Evolutionary conservation across 2,797 vertebrate species (phyloP).

Genomic region (Buphagus erythrorhynchus): DNA sequence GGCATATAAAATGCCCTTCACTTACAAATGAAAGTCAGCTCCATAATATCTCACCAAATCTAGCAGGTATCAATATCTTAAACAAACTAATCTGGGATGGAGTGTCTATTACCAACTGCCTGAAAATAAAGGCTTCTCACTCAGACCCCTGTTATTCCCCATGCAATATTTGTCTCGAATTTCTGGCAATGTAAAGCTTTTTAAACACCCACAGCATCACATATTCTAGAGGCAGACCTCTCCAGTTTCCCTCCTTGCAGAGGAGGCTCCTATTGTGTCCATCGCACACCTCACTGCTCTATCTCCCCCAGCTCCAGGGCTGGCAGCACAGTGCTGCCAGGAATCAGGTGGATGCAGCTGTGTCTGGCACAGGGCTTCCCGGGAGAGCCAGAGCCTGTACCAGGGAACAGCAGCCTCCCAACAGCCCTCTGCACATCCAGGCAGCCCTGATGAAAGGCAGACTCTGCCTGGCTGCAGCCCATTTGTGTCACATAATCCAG

Average conservation of each 20-base stretch:
- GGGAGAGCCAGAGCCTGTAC: neutral
- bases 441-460: neutral
- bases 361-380: neutral
- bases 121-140: neutral
- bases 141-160: neutral
- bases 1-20: neutral
- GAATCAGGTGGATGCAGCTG: neutral
- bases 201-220: neutral
- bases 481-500: accelerated
- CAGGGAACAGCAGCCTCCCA: neutral
- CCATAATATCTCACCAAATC: neutral
- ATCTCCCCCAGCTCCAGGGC: neutral
- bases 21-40: neutral
- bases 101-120: neutral
- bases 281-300: neutral
- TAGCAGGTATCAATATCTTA: neutral
- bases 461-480: neutral
- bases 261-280: neutral
- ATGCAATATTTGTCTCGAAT: neutral
- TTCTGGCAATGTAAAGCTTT: neutral
- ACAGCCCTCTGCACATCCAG: neutral
- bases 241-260: neutral
- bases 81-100: neutral
- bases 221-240: neutral
- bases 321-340: accelerated